These are phyloP conservation scores for Tachystola acroxantha DNA, from an alignment of 2,888 invertebrate genomes.

Conservation along the genomic window DNA sequence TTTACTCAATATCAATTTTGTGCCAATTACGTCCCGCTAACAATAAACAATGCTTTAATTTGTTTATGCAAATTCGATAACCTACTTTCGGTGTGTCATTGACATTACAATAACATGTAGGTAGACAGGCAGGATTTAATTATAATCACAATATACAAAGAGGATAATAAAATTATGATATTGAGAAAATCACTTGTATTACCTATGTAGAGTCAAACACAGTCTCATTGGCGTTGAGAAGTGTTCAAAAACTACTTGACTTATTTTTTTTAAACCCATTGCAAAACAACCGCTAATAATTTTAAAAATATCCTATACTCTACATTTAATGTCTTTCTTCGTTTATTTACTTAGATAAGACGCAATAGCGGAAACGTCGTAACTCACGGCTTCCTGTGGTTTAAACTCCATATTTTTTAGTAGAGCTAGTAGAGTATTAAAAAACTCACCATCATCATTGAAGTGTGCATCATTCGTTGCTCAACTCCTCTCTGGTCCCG, in stretches of 20 bases:
- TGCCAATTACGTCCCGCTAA: not conserved
- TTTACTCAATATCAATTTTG: not conserved
- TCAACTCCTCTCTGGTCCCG: slow-evolving; percentile 42
- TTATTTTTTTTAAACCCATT: too few species aligned
- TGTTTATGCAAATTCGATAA: slow-evolving; percentile 24
- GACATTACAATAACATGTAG: slow-evolving; percentile 9
- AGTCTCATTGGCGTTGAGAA: too few species aligned
- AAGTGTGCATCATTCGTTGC: slow-evolving; percentile 58
- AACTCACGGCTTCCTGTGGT: not conserved
- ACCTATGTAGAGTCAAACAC: too few species aligned
- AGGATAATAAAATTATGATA: too few species aligned
- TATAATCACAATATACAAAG: too few species aligned
- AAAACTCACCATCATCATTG: slow-evolving; percentile 69
- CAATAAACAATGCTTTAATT: slow-evolving; percentile 14
- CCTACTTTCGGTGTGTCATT: slow-evolving; percentile 17
- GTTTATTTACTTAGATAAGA: not conserved
- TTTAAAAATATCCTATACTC: too few species aligned
- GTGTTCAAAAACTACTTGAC: too few species aligned
- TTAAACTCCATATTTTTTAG: not conserved
- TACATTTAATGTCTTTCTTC: too few species aligned
- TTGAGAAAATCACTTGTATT: too few species aligned
- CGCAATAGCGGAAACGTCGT: not conserved
- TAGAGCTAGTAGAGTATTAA: not conserved
- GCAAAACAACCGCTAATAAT: too few species aligned
- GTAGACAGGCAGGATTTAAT: too few species aligned